These are phyloP conservation scores for Heliconius charithonia DNA, from an alignment of 2,888 invertebrate species.

Conservation along the genomic window DNA sequence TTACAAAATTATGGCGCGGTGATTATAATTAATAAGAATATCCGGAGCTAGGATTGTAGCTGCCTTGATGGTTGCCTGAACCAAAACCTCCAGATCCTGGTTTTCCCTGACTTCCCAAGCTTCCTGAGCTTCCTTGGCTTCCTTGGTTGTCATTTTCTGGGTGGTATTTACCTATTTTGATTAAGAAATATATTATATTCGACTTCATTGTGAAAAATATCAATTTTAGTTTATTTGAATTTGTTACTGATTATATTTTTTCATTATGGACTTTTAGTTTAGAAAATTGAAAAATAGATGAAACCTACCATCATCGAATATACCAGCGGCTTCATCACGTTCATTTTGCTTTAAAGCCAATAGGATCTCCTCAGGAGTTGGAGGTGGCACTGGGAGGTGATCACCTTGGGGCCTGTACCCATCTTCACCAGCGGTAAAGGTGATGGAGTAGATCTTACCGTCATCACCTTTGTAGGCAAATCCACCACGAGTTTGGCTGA, in stretches of 20 bases:
- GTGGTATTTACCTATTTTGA: constrained; percentile 46
- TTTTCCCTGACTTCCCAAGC: not conserved
- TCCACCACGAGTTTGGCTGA: constrained; percentile 71
- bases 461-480: constrained; percentile 85
- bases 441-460: constrained; percentile 79
- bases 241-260: too few relatives aligned
- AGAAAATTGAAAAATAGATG: not conserved
- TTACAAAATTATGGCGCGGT: not conserved
- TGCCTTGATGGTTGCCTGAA: constrained; percentile 57
- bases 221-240: too few relatives aligned
- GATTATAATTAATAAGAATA: constrained; percentile 56
- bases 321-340: constrained; percentile 81
- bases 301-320: constrained; percentile 77
- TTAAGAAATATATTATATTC: not conserved
- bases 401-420: constrained; percentile 82
- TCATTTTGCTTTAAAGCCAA: constrained; percentile 77
- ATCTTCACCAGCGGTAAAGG: constrained; percentile 83
- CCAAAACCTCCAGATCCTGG: constrained; percentile 48
- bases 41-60: constrained; percentile 61
- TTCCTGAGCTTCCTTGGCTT: not conserved
- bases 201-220: too few relatives aligned
- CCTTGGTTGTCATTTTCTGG: constrained; percentile 37
- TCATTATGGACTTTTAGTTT: not conserved
- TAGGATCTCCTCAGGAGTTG: constrained; percentile 82
- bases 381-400: constrained; percentile 83